Evolutionary conservation across 2,888 invertebrate species (phyloP).

Genomic region (Ametastegia equiseti): DNA sequence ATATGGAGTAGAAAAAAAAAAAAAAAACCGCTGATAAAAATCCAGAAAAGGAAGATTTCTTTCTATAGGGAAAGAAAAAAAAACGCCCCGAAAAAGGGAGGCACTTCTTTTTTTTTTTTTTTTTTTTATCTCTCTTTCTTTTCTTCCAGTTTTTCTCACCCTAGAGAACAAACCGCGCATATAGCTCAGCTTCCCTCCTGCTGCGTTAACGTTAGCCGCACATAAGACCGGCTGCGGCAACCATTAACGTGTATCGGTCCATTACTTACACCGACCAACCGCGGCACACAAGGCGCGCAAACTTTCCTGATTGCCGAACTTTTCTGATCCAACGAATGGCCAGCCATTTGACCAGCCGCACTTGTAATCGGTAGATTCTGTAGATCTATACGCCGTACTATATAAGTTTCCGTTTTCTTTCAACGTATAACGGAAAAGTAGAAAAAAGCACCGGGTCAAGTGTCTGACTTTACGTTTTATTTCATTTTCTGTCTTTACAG

Average conservation of each 20-base stretch:
- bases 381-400: constrained; percentile 4
- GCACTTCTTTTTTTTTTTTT: not conserved
- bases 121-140: not conserved
- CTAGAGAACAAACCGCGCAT: not conserved
- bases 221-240: constrained; percentile 53
- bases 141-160: not conserved
- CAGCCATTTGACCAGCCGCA: constrained; percentile 66
- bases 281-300: constrained; percentile 57
- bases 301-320: constrained; percentile 71
- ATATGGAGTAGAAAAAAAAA: not conserved
- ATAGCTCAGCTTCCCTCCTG: constrained; percentile 46
- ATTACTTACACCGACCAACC: constrained; percentile 63
- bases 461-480: not conserved
- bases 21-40: not conserved
- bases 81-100: not conserved
- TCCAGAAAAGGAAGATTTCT: not conserved
- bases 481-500: not conserved
- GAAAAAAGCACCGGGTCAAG: not conserved
- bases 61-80: not conserved
- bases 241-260: constrained; percentile 66
- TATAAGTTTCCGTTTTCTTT: constrained; percentile 24
- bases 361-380: constrained; percentile 17
- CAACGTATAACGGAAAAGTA: constrained; percentile 1
- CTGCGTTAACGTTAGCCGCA: constrained; percentile 57
- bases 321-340: constrained; percentile 71